A percentile compares a stretch with the other conserved stretches of the same genome.
Conservation (phyloP, 2,888 invertebrate species). For the Ochropacha duplaris region DNA sequence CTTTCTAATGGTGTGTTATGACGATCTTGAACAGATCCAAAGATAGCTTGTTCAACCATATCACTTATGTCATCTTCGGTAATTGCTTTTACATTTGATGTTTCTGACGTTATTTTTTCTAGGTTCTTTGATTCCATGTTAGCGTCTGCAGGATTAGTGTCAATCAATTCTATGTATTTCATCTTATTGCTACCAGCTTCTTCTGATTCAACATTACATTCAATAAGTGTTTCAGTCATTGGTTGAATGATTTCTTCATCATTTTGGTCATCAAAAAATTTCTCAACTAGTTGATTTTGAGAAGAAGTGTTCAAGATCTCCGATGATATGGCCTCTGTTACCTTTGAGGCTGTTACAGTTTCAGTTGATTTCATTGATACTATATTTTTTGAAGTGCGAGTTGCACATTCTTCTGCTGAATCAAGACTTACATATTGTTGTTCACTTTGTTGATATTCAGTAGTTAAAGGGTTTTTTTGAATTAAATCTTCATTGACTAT, state of each 20-base stretch:
- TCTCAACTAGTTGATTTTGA: not conserved
- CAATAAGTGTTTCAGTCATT: not conserved
- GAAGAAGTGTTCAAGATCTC: not conserved
- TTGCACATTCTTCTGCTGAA: not conserved
- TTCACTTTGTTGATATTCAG: not conserved
- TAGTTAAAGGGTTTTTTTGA: not conserved
- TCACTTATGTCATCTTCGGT: conserved; percentile 43
- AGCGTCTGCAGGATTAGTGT: not conserved
- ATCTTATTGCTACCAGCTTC: not conserved
- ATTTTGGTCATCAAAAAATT: not conserved
- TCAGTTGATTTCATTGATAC: not conserved
- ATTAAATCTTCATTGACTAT: not conserved
- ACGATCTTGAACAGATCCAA: conserved; percentile 85
- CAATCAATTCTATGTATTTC: not conserved
- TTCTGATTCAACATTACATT: not conserved
- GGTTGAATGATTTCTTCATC: not conserved
- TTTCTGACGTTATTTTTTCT: conserved; percentile 4
- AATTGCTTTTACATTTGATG: conserved; percentile 10
- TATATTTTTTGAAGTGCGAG: not conserved
- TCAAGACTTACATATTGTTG: not conserved
- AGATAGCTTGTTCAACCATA: conserved; percentile 81
- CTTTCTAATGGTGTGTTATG: conserved; percentile 40
- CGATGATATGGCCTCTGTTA: not conserved
- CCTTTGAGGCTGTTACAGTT: not conserved
- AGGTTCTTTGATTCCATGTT: conserved; percentile 3